Evolutionary conservation across 2,113 vertebrate species (phyloP).

Genomic region (Capreolus pygargus): DNA sequence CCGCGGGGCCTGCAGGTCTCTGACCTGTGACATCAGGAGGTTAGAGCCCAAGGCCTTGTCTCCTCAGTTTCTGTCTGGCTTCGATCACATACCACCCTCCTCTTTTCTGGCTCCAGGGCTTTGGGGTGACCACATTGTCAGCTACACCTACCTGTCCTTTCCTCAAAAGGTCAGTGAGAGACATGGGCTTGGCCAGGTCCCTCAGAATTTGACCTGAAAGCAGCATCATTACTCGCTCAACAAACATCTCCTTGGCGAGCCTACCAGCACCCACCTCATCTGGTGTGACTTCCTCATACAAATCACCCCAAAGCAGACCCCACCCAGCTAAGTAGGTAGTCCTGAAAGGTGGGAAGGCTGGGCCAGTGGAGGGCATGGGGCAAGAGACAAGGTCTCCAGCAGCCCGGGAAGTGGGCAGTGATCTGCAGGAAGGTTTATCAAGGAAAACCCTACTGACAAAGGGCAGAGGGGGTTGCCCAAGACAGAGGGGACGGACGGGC

Average conservation of each 20-base stretch:
- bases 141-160: neutral
- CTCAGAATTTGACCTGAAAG: neutral
- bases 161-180: neutral
- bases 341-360: neutral
- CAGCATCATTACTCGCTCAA: neutral
- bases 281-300: neutral
- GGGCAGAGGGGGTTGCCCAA: neutral
- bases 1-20: neutral
- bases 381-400: neutral
- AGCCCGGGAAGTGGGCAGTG: neutral
- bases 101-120: neutral
- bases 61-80: neutral
- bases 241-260: neutral
- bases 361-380: neutral
- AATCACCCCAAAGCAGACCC: neutral
- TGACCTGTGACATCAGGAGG: neutral
- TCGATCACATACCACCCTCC: neutral
- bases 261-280: neutral
- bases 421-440: neutral
- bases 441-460: neutral
- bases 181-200: neutral
- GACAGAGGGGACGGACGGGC: neutral
- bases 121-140: neutral
- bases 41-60: neutral
- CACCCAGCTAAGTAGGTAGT: neutral